These are phyloP conservation scores for Neria commutata DNA, from an alignment of 2,888 invertebrate species.

Conservation along the genomic window DNA sequence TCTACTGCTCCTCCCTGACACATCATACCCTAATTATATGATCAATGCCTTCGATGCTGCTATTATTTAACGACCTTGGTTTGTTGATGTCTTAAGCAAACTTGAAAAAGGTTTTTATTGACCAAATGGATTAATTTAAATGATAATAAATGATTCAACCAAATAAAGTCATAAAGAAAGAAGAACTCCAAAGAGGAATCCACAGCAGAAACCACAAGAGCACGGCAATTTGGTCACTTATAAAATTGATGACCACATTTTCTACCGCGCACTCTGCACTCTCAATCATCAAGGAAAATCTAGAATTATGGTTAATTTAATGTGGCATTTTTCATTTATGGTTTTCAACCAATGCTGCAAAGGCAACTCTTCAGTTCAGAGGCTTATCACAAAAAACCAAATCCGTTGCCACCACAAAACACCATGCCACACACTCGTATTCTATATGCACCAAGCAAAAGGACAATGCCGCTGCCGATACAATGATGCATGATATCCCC, in stretches of 20 bases:
- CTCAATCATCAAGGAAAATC: no score
- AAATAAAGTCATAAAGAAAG: neutral
- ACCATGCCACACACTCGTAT: neutral
- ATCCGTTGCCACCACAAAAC: slow-evolving; percentile 11
- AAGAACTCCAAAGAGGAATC: neutral
- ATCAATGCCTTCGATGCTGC: no score
- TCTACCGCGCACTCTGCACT: neutral
- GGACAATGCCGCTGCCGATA: no score
- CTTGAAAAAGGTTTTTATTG: no score
- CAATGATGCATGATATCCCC: neutral
- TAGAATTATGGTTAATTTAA: slow-evolving; percentile 6
- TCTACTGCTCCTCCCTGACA: no score
- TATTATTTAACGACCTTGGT: no score
- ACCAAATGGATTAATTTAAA: neutral
- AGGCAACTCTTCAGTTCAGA: neutral
- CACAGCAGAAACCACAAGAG: slow-evolving; percentile 1
- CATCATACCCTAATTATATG: no score
- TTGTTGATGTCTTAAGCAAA: no score
- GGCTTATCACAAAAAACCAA: slow-evolving; percentile 1
- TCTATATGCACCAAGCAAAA: neutral
- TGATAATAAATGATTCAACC: neutral
- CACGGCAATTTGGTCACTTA: neutral
- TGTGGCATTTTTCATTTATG: slow-evolving; percentile 13
- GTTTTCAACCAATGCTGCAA: neutral
- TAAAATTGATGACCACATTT: slow-evolving; percentile 12